phyloP scores from a whole-genome alignment of 2,888 invertebrate genomes.

The Gymnosoma rotundatum region DNA sequence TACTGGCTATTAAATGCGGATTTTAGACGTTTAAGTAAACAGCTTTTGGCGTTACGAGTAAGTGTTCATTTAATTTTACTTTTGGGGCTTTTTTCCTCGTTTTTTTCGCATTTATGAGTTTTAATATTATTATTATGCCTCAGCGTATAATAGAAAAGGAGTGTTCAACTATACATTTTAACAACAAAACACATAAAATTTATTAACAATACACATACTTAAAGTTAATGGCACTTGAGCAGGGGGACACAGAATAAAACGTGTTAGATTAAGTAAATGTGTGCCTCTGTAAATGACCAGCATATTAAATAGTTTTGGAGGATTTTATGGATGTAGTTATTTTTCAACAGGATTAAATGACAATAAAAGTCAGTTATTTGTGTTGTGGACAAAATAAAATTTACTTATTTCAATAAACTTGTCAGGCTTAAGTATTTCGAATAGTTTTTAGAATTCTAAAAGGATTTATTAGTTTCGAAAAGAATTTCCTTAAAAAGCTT shows the following conservation, averaged over 20 bases:
- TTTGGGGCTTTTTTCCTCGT: not conserved
- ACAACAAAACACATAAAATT: conserved; percentile 25
- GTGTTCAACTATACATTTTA: conserved; percentile 19
- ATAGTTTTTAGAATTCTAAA: no score
- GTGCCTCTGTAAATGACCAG: not conserved
- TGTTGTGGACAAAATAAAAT: conserved; percentile 30
- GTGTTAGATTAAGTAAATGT: not conserved
- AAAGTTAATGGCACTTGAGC: not conserved
- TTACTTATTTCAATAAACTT: conserved; percentile 31
- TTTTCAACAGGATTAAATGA: conserved; percentile 43
- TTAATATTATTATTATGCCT: conserved; percentile 57
- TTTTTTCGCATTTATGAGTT: conserved; percentile 13
- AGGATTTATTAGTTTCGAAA: no score
- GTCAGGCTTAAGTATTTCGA: not conserved
- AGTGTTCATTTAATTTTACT: conserved; percentile 75
- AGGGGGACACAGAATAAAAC: not conserved
- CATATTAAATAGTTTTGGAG: conserved; percentile 50
- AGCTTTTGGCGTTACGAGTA: conserved; percentile 89
- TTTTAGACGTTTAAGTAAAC: conserved; percentile 90
- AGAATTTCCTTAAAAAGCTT: no score
- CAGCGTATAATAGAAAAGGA: conserved; percentile 35
- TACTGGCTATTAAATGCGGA: conserved; percentile 94
- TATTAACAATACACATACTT: conserved; percentile 37
- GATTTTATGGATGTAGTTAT: conserved; percentile 4
- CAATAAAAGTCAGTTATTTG: conserved; percentile 53